Percentiles rank a stretch among this genome's conserved stretches.
These are phyloP conservation scores for Sinelater perroti DNA, from an alignment of 2,888 invertebrate genomes.

Conservation along the genomic window DNA sequence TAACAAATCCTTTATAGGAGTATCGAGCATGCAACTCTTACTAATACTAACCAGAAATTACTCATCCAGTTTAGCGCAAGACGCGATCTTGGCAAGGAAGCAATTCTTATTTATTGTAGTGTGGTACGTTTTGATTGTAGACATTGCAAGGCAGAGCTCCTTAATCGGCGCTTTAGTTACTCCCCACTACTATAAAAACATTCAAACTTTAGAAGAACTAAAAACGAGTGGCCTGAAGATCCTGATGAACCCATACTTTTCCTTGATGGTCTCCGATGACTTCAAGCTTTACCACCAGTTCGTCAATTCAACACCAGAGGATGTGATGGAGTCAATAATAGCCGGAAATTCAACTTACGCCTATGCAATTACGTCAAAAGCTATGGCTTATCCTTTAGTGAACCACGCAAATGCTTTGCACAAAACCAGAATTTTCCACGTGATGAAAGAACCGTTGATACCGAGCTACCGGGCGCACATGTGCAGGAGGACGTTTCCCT, in stretches of 20 bases:
- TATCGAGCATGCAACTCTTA: background rate
- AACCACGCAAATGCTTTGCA: background rate
- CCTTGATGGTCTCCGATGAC: background rate
- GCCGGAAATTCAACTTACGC: conserved; percentile 6
- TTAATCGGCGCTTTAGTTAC: conserved; percentile 11
- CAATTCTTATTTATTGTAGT: background rate
- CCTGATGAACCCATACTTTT: background rate
- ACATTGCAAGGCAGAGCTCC: conserved; percentile 1
- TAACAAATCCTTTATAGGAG: background rate
- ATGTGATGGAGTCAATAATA: background rate
- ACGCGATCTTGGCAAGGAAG: background rate
- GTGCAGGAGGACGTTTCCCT: conserved; percentile 12
- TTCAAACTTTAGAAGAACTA: conserved; percentile 12
- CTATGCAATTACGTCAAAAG: conserved; percentile 2
- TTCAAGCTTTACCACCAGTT: background rate
- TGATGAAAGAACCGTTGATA: conserved; percentile 11
- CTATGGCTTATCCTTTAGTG: background rate
- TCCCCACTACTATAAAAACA: background rate
- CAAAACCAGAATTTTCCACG: background rate
- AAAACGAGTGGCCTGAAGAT: background rate
- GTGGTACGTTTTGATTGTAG: background rate
- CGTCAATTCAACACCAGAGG: background rate
- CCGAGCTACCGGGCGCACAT: conserved; percentile 17
- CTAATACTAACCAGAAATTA: background rate
- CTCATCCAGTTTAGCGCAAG: background rate